Percentiles rank a stretch among this genome's conserved stretches.
Evolutionary conservation across 1,140 invertebrate species (phyloP).

Genomic region (Pseudobourletiella spinata): DNA sequence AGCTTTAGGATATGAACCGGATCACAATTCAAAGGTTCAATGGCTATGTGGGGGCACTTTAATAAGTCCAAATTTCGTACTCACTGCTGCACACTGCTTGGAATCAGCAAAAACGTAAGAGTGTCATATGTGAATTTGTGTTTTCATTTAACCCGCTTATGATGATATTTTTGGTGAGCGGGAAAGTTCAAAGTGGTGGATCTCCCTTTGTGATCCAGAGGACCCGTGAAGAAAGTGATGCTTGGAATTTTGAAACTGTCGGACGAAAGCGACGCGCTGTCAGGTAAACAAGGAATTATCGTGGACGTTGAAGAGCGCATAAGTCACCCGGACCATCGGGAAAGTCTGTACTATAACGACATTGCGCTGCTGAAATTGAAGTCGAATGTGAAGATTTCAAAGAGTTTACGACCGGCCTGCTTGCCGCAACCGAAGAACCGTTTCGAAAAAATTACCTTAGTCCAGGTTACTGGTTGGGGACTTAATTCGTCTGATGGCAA

Average conservation of each 20-base stretch:
- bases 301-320: background rate
- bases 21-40: no score
- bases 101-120: conserved; percentile 31
- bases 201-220: background rate
- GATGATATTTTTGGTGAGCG: no score
- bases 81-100: conserved; percentile 49
- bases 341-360: conserved; percentile 10
- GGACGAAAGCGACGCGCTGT: no score
- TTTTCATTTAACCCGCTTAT: no score
- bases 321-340: conserved; percentile 9
- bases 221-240: background rate
- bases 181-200: no score
- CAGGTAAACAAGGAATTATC: no score
- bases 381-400: background rate
- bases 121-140: no score
- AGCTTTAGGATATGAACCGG: no score
- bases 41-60: conserved; percentile 35
- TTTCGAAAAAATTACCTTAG: background rate
- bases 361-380: conserved; percentile 16
- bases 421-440: background rate
- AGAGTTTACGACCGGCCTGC: conserved; percentile 10
- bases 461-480: background rate
- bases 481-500: background rate
- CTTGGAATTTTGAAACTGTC: no score
- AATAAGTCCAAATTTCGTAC: conserved; percentile 47